Evolutionary conservation across 2,888 invertebrate genomes (phyloP), one percentile per base, ranked within the genome.

Genomic region (Nyleta sp.): DNA sequence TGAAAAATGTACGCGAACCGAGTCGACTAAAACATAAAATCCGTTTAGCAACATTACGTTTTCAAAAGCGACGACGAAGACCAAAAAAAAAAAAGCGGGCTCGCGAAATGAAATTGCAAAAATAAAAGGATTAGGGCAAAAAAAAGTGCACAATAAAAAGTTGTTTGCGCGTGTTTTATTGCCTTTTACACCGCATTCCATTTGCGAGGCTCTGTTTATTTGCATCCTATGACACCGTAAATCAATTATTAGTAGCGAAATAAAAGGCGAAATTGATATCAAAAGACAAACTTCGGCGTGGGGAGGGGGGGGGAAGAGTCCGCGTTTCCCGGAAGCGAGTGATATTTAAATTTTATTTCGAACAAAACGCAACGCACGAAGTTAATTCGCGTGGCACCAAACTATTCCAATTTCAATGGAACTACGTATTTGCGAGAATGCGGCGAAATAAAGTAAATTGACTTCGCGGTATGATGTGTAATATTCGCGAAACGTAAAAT

Each of bases 231-330:
- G 31, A 40, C 24, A 24, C 11, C 17, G 31, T 50, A 50, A 70
- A 70, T 70, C 59, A 52, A 70, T 59, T 59, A 59, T 50, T 40
- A 59, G 2, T 33, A 11, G 33, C 17, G n/a, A 31, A 68, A 70
- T 59, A 31, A 59, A 59, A 50, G 40, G 15, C n/a, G 0, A 48
- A 57, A 57, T 48, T 48, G 38, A 28, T 38, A 48, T 55, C 13
- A 38, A 67, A 57, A 55, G 24, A 40, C 28, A 52, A 64, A 40
- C 20, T 46, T 44, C n/a, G 10, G 15, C 10, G n/a, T n/a, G n/a
- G n/a, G n/a, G n/a, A n/a, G 17, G 15, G 20, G 7, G 28, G 17
- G 10, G 17, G n/a, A 46, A 24, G 11, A 42, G 18, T 13, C 8
- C n/a, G 24, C 20, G 38, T 18, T 38, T 53, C 8, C 22, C 6